A percentile compares a stretch with the other conserved stretches of the same genome.
These are phyloP conservation scores for Rhodeus uyekii DNA, from an alignment of 2,797 vertebrate genomes.

Conservation along the genomic window DNA sequence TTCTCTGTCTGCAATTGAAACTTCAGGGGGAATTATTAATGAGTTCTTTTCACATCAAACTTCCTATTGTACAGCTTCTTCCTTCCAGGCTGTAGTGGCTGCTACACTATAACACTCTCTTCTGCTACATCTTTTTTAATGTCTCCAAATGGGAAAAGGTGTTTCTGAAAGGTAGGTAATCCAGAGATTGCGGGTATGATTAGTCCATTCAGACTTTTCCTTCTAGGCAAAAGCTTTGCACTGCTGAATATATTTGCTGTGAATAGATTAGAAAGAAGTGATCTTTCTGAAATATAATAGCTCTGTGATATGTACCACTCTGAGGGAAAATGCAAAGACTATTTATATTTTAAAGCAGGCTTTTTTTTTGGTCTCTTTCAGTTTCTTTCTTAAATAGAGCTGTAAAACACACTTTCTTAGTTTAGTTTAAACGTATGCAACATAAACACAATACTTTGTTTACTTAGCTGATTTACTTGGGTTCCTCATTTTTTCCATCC, in stretches of 20 bases:
- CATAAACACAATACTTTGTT: not conserved
- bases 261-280: conserved; percentile 23
- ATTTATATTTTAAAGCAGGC: not conserved
- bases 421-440: not conserved
- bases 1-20: not conserved
- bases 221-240: conserved; percentile 1
- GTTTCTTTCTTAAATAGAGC: not conserved
- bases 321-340: not conserved
- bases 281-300: conserved; percentile 10
- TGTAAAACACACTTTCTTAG: not conserved
- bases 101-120: not conserved
- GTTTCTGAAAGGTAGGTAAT: conserved; percentile 9
- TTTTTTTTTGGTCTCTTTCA: not conserved
- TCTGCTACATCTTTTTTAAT: not conserved
- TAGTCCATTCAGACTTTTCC: conserved; percentile 31
- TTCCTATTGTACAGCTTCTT: conserved; percentile 23
- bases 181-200: conserved; percentile 19
- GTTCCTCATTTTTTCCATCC: not conserved
- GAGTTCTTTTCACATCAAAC: not conserved
- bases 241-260: conserved; percentile 4
- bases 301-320: not conserved
- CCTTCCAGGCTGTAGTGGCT: not conserved
- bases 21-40: conserved; percentile 24
- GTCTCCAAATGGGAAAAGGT: conserved; percentile 1
- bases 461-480: not conserved